These are phyloP conservation scores for Elymnias hypermnestra DNA, from an alignment of 1,140 invertebrate species.

Conservation along the genomic window DNA sequence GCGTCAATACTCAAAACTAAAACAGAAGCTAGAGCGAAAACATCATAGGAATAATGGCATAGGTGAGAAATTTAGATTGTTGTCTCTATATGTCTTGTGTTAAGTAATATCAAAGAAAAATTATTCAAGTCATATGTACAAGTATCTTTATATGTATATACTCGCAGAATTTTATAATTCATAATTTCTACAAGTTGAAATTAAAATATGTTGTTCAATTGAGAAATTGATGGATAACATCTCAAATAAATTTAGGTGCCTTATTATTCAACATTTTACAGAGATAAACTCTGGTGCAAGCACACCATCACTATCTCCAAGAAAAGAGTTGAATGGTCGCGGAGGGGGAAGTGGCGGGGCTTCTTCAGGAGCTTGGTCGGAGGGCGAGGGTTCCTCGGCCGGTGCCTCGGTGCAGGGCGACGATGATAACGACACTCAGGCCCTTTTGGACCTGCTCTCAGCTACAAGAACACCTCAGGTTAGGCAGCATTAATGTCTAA, in stretches of 20 bases:
- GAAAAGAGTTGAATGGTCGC: conserved; percentile 77
- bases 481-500: background rate
- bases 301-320: conserved; percentile 76
- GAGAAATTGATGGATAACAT: no score
- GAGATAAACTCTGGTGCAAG: conserved; percentile 69
- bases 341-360: conserved; percentile 67
- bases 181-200: no score
- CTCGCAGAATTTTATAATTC: no score
- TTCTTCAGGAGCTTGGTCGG: conserved; percentile 81
- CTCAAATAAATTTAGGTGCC: no score
- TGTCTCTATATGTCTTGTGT: no score
- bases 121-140: no score
- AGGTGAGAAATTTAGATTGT: conserved; percentile 44
- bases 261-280: no score
- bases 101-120: no score
- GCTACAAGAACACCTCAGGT: conserved; percentile 83
- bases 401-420: conserved; percentile 80
- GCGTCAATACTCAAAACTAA: conserved; percentile 84
- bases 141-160: no score
- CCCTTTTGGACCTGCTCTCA: conserved; percentile 82
- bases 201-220: no score
- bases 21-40: conserved; percentile 83
- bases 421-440: conserved; percentile 80
- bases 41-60: conserved; percentile 74
- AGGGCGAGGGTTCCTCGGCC: conserved; percentile 83